These are phyloP conservation scores for Hirtodrosophila trivittata DNA, from an alignment of 2,888 invertebrate genomes.

Conservation along the genomic window DNA sequence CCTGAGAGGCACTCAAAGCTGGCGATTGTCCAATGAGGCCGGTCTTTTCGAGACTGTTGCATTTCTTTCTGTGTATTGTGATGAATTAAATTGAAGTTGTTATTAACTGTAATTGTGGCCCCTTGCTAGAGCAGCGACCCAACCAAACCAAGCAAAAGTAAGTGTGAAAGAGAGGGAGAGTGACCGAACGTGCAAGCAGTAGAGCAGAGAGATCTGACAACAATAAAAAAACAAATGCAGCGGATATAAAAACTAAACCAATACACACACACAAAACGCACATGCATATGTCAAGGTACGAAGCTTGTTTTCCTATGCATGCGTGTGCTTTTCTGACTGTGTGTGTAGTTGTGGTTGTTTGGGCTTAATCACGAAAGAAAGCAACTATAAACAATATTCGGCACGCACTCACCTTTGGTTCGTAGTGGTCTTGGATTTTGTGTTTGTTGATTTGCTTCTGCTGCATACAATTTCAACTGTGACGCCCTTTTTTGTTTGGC, in stretches of 20 bases:
- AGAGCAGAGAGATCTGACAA: constrained; percentile 29
- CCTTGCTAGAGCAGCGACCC: constrained; percentile 11
- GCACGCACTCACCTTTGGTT: constrained; percentile 71
- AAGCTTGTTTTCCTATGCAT: constrained; percentile 21
- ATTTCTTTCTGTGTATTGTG: constrained; percentile 10
- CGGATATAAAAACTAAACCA: constrained; percentile 39
- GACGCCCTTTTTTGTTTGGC: constrained; percentile 73
- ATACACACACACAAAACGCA: constrained; percentile 22
- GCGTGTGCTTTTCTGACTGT: constrained; percentile 6
- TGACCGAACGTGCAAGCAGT: too few species aligned
- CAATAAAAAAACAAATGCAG: constrained; percentile 45
- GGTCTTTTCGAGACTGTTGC: constrained; percentile 25
- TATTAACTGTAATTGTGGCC: constrained; percentile 69
- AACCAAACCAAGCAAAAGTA: background rate
- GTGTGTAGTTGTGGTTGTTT: constrained; percentile 33
- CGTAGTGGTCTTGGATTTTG: constrained; percentile 21
- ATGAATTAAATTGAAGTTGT: constrained; percentile 71
- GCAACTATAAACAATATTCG: constrained; percentile 64
- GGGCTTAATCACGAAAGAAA: constrained; percentile 29
- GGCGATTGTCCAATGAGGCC: constrained; percentile 48
- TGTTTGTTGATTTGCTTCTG: constrained; percentile 42
- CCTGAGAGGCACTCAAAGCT: constrained; percentile 37
- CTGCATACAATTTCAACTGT: constrained; percentile 64
- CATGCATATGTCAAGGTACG: constrained; percentile 29
- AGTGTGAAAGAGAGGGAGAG: too few species aligned